Evolutionary conservation across 2,113 vertebrate genomes (phyloP), one percentile per base, ranked within the genome.

Genomic region (Pseudopodoces humilis): DNA sequence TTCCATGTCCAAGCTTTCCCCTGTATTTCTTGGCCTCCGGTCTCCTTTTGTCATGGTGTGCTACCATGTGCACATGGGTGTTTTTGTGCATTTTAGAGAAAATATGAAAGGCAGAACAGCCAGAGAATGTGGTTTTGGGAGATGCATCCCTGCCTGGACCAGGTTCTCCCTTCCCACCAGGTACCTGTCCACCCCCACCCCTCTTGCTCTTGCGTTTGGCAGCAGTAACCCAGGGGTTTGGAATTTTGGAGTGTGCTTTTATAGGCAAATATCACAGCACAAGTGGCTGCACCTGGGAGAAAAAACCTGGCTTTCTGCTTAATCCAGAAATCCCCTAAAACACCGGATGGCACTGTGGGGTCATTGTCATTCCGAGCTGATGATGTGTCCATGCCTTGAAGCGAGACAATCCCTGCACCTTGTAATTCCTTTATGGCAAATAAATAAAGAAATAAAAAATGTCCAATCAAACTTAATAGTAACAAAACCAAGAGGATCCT

Each of bases 261-360:
- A 11, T 1, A 17, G 55, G 43, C 30, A 72, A 21, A 74, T 58
- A 28, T 59, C 2, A 8, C 8, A 8, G 39, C 52, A 44, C 52
- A 30, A 63, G 71, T 49, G 63, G 21, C 33, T 86, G 67, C 43
- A 52, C n/a, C 43, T 58, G 60, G 28, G 59, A 16, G 7, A 47
- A 46, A 53, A 39, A 67, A 3, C 20, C 43, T 46, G 37, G 25
- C 18, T 43, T 60, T 56, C 16, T 86, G n/a, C 27, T 74, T 28
- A 31, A 53, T 30, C 37, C 49, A 39, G 25, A 88, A 58, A 18
- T 44, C 44, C 30, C 52, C 22, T 4, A 47, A 55, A 59, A 23
- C 12, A 16, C 75, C 4, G 2, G 11, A 12, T 14, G 15, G 46
- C 88, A 39, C 27, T 1, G 0, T 0, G 2, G 13, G 59, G 43